Conservation (phyloP, 1,140 invertebrate genomes). For the Chelonus insularis region DNA sequence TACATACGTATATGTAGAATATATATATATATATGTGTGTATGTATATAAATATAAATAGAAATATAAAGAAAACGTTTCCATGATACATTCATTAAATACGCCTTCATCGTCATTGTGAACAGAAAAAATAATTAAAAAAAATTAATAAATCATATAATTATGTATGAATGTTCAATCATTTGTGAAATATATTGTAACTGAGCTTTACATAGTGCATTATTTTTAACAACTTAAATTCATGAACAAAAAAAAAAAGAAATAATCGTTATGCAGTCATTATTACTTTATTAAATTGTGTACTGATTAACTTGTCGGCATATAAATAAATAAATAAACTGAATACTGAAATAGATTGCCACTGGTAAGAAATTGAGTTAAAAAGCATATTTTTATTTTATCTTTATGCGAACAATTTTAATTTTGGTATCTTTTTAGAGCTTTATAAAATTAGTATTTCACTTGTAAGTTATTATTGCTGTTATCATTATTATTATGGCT, state of each 20-base stretch:
- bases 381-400: too few relatives aligned
- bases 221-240: constrained; percentile 40
- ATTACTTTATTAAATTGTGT: too few relatives aligned
- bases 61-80: not conserved
- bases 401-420: too few relatives aligned
- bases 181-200: constrained; percentile 59
- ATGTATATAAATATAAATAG: not conserved
- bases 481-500: too few relatives aligned
- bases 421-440: too few relatives aligned
- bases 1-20: not conserved
- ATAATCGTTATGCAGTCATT: too few relatives aligned
- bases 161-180: constrained; percentile 59
- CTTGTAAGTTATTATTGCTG: too few relatives aligned
- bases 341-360: too few relatives aligned
- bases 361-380: too few relatives aligned
- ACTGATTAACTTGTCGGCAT: too few relatives aligned
- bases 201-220: constrained; percentile 55
- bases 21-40: not conserved
- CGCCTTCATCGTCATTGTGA: not conserved
- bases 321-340: too few relatives aligned
- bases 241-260: constrained; percentile 28
- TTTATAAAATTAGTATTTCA: too few relatives aligned
- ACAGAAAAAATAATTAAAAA: constrained; percentile 28
- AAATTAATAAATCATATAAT: constrained; percentile 51
- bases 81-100: not conserved